phyloP scores from a whole-genome alignment of 2,113 vertebrate genomes.

The Rissa tridactyla region DNA sequence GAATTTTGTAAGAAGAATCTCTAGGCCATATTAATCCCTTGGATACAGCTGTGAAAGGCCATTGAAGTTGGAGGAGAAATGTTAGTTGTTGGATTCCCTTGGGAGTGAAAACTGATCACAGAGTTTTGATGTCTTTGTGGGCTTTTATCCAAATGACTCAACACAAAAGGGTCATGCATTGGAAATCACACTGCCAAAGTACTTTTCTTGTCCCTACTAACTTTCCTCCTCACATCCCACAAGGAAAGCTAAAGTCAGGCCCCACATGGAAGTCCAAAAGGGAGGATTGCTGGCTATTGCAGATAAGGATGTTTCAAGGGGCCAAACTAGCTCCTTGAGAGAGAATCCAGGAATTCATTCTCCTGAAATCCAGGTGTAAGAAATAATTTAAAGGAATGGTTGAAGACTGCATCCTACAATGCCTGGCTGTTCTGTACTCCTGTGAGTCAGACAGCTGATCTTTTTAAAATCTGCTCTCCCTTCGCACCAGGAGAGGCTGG shows the following conservation, averaged over 20 bases:
- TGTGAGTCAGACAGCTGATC: background rate
- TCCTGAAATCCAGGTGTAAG: background rate
- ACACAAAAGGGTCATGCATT: background rate
- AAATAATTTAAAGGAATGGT: background rate
- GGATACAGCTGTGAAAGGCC: background rate
- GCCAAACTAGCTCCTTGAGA: background rate
- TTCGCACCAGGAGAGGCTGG: background rate
- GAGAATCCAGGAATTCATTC: background rate
- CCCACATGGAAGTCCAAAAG: background rate
- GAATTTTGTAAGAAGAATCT: background rate
- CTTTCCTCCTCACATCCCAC: background rate
- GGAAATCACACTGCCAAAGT: background rate
- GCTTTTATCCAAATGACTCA: background rate
- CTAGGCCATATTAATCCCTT: background rate
- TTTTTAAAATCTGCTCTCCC: background rate
- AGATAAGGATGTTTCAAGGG: background rate
- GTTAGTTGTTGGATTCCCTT: background rate
- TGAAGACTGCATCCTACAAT: background rate
- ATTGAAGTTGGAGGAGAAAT: background rate
- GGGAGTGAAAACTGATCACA: background rate
- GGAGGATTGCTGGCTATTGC: background rate
- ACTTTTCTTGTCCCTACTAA: background rate
- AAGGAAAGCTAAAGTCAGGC: background rate
- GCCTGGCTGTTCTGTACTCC: background rate
- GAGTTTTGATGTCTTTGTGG: background rate